Base-by-base conservation (phyloP, 1,140 invertebrate genomes). In the Solenopsis fugax region DNA sequence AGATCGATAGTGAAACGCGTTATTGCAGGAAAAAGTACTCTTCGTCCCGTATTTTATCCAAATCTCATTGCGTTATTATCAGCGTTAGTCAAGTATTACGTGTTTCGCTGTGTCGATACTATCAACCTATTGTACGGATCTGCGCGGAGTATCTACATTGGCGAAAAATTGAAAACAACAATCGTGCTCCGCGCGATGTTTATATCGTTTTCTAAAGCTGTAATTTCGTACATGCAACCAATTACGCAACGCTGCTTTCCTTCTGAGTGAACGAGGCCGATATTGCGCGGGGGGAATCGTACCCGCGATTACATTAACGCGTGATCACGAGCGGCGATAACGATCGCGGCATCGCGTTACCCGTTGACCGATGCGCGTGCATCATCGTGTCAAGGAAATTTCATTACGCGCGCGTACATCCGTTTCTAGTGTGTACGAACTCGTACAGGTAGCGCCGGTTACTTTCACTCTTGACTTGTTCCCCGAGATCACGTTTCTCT, bases 381-480 rank as follows among this genome's bases (percentile, higher is more conserved):
- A 7, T 78, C 75, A 78, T 73, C 16, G 29, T 50, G 54, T 37
- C 6, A 24, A 65, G 60, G 60, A 76, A 89, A 88, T 91, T 91
- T 78, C 41, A 69, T 91, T 91, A 87, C 80, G 67, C 69, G 72
- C 2, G 29, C 67, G 69, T 82, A 81, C 71, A 87, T 90, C 87
- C 64, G 60, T 85, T 54, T 90, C 76, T 80, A 88, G 41, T 73
- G 87, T 88, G 87, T 89, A 52, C 76, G 50, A 64, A 73, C 90
- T 87, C 76, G 84, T 88, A 87, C 88, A 92, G 37, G 72, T 89
- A 90, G 90, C 88, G 90, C 91, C 87, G 89, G 87, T 88, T 86
- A 92, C 93, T 94, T 94, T 94, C 93, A 93, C 93, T 93, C 92
- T 86, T 69, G 76, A 89, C 87, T 92, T 87, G 87, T 86, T 88